A percentile compares a stretch with the other conserved stretches of the same genome.
These are phyloP conservation scores for Neolamprologus tretocephalus DNA, from an alignment of 2,113 vertebrate genomes.

Conservation along the genomic window DNA sequence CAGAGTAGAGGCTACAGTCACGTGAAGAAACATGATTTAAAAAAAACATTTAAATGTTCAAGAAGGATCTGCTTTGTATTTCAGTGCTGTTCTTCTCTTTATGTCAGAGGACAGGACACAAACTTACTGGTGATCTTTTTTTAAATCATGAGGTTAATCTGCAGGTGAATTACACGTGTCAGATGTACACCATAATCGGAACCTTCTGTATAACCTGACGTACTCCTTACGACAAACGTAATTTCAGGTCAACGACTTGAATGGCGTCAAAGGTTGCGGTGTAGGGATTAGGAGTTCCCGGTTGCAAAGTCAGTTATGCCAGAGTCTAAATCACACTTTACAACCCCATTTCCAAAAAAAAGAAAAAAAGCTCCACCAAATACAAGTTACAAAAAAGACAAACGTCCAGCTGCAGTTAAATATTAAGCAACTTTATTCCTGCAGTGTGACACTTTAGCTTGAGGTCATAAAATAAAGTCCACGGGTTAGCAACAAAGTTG, in stretches of 20 bases:
- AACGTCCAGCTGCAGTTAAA: neutral
- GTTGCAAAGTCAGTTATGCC: neutral
- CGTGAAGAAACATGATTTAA: neutral
- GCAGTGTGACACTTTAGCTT: neutral
- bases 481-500: neutral
- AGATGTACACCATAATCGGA: neutral
- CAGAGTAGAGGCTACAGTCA: neutral
- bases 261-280: neutral
- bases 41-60: neutral
- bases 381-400: neutral
- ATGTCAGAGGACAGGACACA: neutral
- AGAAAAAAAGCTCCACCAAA: neutral
- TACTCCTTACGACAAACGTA: neutral
- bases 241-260: neutral
- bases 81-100: neutral
- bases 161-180: neutral
- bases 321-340: neutral
- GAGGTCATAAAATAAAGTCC: neutral
- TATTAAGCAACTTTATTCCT: neutral
- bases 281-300: neutral
- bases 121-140: neutral
- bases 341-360: neutral
- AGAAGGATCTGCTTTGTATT: neutral
- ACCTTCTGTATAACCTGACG: neutral
- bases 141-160: neutral